Evolutionary conservation across 2,888 invertebrate species (phyloP).

Genomic region (Gandaritis pyraliata): DNA sequence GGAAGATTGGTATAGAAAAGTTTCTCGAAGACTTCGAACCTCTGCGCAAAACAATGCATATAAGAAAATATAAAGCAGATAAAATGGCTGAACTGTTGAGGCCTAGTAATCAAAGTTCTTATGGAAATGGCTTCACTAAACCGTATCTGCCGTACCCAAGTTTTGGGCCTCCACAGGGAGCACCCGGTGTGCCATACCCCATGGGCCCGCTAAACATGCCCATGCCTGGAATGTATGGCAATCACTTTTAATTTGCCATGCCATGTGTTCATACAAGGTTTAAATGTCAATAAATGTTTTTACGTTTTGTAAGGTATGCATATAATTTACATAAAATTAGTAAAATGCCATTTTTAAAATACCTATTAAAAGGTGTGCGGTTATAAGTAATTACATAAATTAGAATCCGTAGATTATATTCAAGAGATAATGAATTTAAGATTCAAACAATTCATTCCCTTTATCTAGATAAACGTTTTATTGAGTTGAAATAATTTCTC

Average conservation of each 20-base stretch:
- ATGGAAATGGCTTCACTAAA: constrained; percentile 63
- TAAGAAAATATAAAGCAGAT: constrained; percentile 95
- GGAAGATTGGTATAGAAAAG: constrained; percentile 89
- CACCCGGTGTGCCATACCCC: constrained; percentile 88
- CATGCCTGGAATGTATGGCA: constrained; percentile 86
- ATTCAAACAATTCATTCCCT: too few relatives aligned
- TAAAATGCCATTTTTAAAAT: constrained; percentile 13
- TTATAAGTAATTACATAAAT: neutral
- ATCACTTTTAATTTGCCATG: constrained; percentile 63
- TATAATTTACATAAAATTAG: constrained; percentile 17
- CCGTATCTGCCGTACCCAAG: constrained; percentile 77
- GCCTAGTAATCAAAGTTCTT: constrained; percentile 64
- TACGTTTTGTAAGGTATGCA: constrained; percentile 8
- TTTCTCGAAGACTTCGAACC: constrained; percentile 94
- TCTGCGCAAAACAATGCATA: constrained; percentile 84
- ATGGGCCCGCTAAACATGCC: constrained; percentile 91
- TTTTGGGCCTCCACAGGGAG: constrained; percentile 75
- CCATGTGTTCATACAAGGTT: constrained; percentile 36
- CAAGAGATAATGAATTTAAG: too few relatives aligned
- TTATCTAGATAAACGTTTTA: neutral
- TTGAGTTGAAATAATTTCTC: neutral
- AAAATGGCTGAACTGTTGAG: constrained; percentile 92
- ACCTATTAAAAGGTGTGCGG: neutral
- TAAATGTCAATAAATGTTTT: constrained; percentile 22
- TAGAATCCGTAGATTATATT: neutral